Percentiles rank a stretch among this genome's conserved stretches.
phyloP scores from a whole-genome alignment of 2,888 invertebrate genomes.

The Hyposoter didymator region DNA sequence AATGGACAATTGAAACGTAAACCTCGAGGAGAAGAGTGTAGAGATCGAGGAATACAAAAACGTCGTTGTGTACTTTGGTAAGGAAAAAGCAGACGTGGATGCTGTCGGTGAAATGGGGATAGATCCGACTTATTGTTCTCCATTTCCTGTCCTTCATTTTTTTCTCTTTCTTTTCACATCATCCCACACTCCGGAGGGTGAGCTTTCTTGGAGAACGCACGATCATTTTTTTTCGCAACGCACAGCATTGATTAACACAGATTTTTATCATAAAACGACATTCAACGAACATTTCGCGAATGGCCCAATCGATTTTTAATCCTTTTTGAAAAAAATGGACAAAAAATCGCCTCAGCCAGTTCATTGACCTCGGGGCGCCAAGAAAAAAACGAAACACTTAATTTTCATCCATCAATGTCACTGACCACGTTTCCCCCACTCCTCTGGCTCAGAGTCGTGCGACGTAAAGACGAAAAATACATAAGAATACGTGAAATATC shows the following conservation, averaged over 20 bases:
- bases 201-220: background rate
- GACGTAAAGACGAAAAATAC: conserved; percentile 9
- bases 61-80: conserved; percentile 3
- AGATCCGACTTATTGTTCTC: background rate
- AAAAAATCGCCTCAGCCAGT: background rate
- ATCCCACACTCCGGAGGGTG: background rate
- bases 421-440: background rate
- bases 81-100: background rate
- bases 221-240: background rate
- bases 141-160: background rate
- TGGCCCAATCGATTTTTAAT: background rate
- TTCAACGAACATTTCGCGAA: background rate
- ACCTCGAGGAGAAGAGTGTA: background rate
- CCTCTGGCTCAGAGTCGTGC: background rate
- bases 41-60: conserved; percentile 4
- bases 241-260: background rate
- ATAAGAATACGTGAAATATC: conserved; percentile 34
- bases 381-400: conserved; percentile 10
- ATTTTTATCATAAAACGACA: conserved; percentile 29
- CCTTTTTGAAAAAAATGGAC: background rate
- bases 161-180: background rate
- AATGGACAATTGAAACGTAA: conserved; percentile 23
- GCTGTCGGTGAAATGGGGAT: background rate
- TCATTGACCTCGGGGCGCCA: background rate
- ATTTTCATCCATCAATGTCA: conserved; percentile 31